Conservation (phyloP, 2,888 invertebrate genomes). For the Ligdia adustata region DNA sequence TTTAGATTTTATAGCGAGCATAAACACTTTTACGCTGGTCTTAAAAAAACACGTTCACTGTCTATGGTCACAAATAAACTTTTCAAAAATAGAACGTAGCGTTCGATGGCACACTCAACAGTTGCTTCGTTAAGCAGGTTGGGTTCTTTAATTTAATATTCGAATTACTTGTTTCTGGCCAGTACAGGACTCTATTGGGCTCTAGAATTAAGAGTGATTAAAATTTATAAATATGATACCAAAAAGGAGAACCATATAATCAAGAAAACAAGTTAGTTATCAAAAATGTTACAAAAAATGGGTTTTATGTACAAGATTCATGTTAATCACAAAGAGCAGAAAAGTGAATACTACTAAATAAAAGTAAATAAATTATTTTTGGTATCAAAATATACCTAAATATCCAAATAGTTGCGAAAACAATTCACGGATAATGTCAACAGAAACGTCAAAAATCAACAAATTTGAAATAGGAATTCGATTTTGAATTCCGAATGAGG, state of each 20-base stretch:
- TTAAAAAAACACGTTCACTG: slow-evolving; percentile 44
- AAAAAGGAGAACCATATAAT: too few species aligned
- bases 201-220: slow-evolving; percentile 40
- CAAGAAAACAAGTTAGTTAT: too few species aligned
- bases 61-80: slow-evolving; percentile 44
- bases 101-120: slow-evolving; percentile 45
- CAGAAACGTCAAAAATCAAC: slow-evolving; percentile 16
- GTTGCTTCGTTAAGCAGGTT: slow-evolving; percentile 44
- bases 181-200: slow-evolving; percentile 69
- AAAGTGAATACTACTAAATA: slow-evolving; percentile 26
- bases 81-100: slow-evolving; percentile 42
- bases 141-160: slow-evolving; percentile 51
- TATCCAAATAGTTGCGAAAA: slow-evolving; percentile 59
- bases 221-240: slow-evolving; percentile 8
- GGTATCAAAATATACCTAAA: slow-evolving; percentile 6
- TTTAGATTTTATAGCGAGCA: slow-evolving; percentile 39
- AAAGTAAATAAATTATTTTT: slow-evolving; percentile 25
- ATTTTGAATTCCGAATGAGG: slow-evolving; percentile 51
- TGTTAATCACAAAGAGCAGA: slow-evolving; percentile 46
- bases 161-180: slow-evolving; percentile 56
- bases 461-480: slow-evolving; percentile 42
- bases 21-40: slow-evolving; percentile 54
- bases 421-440: slow-evolving; percentile 33
- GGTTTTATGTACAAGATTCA: slow-evolving; percentile 26
- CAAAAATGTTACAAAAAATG: too few species aligned